Evolutionary conservation across 2,888 invertebrate genomes (phyloP).

Genomic region (Allolobophora icterica): DNA sequence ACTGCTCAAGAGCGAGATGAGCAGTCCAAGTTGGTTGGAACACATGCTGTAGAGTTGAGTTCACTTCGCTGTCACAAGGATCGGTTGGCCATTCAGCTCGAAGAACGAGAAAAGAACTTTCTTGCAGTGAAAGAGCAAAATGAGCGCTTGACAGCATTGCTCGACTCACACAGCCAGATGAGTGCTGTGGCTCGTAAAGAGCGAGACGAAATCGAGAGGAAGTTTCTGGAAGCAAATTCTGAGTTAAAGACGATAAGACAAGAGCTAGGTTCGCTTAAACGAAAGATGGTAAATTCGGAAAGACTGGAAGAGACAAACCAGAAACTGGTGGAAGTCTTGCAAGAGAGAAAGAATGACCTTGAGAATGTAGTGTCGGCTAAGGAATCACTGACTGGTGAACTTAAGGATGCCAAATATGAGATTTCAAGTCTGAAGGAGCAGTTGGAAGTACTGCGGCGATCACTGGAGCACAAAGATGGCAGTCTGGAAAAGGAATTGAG

Average conservation of each 20-base stretch:
- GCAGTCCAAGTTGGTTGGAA: slow-evolving; percentile 51
- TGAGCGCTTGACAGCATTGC: slow-evolving; percentile 52
- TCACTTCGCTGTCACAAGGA: slow-evolving; percentile 53
- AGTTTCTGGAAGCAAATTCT: slow-evolving; percentile 52
- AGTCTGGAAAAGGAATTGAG: slow-evolving; percentile 54
- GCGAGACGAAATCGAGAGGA: slow-evolving; percentile 52
- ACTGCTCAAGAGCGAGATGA: slow-evolving; percentile 33
- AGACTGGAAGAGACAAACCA: slow-evolving; percentile 51
- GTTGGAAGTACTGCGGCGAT: slow-evolving; percentile 51
- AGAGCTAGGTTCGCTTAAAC: slow-evolving; percentile 52
- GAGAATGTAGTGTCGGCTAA: slow-evolving; percentile 37
- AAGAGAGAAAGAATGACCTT: slow-evolving; percentile 56
- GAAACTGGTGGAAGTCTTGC: slow-evolving; percentile 57
- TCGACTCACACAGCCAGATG: slow-evolving; percentile 38
- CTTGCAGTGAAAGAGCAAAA: slow-evolving; percentile 55
- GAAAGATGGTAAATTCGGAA: slow-evolving; percentile 47
- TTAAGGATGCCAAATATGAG: slow-evolving; percentile 53
- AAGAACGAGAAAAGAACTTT: slow-evolving; percentile 59
- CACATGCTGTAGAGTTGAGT: slow-evolving; percentile 54
- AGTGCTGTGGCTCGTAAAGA: slow-evolving; percentile 48
- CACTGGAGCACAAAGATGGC: slow-evolving; percentile 52
- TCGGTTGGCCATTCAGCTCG: slow-evolving; percentile 55
- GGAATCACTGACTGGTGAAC: slow-evolving; percentile 50
- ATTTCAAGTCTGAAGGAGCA: slow-evolving; percentile 52
- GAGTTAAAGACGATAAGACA: slow-evolving; percentile 53